A percentile compares a stretch with the other conserved stretches of the same genome.
Evolutionary conservation across 2,797 vertebrate species (phyloP).

Genomic region (Sebastes steindachneri): DNA sequence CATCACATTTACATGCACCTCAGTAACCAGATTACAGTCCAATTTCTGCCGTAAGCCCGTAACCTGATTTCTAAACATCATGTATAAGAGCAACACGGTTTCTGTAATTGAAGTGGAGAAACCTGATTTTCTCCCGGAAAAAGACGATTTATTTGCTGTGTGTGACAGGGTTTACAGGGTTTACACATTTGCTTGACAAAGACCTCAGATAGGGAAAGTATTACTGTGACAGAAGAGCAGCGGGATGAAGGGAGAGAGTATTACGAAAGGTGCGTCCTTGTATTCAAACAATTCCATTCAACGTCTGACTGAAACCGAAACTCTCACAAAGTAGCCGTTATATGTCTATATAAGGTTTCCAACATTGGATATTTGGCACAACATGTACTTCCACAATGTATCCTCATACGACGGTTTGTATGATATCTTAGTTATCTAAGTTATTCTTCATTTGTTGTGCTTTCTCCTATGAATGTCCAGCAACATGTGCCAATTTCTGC

Average conservation of each 20-base stretch:
- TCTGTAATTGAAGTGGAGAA: neutral
- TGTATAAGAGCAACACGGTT: neutral
- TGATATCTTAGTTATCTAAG: neutral
- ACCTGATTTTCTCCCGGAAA: neutral
- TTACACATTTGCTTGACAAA: neutral
- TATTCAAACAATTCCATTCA: slow-evolving; percentile 1
- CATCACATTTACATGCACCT: slow-evolving; percentile 13
- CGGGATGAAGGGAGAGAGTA: neutral
- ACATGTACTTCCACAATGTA: neutral
- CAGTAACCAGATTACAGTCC: slow-evolving; percentile 7
- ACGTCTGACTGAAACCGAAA: slow-evolving; percentile 1
- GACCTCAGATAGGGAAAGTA: neutral
- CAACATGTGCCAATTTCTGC: neutral
- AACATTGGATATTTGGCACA: neutral
- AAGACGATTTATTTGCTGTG: neutral
- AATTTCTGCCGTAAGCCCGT: neutral
- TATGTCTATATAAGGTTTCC: neutral
- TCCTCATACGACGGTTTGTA: neutral
- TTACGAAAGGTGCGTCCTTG: neutral
- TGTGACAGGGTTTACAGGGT: neutral
- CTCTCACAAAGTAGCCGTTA: neutral
- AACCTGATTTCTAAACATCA: neutral
- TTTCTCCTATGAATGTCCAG: neutral
- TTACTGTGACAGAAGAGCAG: neutral
- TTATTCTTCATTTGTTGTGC: neutral